A percentile compares a stretch with the other conserved stretches of the same genome.
These are phyloP conservation scores for Geococcyx californianus DNA, from an alignment of 2,113 vertebrate genomes.

Conservation along the genomic window DNA sequence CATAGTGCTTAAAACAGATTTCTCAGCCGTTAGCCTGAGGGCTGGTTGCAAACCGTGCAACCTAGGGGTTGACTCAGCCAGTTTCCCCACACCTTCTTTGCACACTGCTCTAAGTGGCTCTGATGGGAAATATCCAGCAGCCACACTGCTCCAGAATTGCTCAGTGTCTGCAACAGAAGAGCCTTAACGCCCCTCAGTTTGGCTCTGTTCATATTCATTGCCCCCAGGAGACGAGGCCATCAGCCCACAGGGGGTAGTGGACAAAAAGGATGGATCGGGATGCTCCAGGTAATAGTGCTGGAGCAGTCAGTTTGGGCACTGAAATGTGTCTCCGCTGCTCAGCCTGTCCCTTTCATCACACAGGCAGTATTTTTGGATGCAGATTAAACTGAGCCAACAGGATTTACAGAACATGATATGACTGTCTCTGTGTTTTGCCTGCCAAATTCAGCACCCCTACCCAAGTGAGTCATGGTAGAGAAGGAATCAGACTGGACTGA, in stretches of 20 bases:
- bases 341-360: neutral
- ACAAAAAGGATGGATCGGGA: neutral
- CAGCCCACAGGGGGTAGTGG: neutral
- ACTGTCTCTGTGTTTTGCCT: conserved; percentile 25
- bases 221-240: neutral
- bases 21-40: neutral
- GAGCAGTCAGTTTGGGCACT: neutral
- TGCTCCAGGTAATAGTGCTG: neutral
- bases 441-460: conserved; percentile 36
- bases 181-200: neutral
- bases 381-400: conserved; percentile 45
- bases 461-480: neutral
- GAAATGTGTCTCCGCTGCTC: neutral
- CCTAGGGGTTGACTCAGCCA: neutral
- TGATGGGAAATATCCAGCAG: neutral
- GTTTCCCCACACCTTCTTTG: neutral
- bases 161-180: neutral
- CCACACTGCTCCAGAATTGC: neutral
- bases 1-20: neutral
- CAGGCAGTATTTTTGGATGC: neutral
- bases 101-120: neutral
- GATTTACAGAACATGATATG: conserved; percentile 28
- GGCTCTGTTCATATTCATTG: neutral
- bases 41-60: neutral
- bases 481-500: conserved; percentile 5